A percentile compares a stretch with the other conserved stretches of the same genome.
Conservation (phyloP, 2,797 vertebrate species). For the Martes flavigula region DNA sequence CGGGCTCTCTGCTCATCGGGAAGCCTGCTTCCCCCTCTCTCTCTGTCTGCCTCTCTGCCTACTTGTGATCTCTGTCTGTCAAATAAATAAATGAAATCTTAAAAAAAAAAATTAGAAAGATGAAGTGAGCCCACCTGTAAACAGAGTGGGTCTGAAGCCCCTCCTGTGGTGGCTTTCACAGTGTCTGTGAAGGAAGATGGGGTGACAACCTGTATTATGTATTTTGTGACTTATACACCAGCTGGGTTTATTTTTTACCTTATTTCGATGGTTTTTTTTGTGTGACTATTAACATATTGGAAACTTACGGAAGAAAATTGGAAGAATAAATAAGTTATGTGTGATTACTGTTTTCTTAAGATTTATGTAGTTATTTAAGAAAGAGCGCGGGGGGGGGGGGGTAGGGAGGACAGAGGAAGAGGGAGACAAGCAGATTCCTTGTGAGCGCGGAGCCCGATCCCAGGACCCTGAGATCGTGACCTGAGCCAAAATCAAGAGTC, state of each 20-base stretch:
- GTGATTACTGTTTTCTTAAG: not conserved
- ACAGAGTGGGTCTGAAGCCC: fast-evolving
- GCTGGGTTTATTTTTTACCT: not conserved
- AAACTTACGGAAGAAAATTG: not conserved
- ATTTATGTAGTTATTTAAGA: not conserved
- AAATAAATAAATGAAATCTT: no score
- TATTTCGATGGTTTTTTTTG: not conserved
- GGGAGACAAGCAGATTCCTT: not conserved
- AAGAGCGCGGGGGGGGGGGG: not conserved
- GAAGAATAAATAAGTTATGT: not conserved
- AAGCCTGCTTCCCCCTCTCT: no score
- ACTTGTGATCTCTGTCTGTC: no score
- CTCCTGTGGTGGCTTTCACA: not conserved
- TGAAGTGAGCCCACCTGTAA: not conserved
- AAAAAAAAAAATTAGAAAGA: not conserved
- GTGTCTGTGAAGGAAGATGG: not conserved
- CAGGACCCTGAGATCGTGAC: not conserved
- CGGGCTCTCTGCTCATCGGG: no score
- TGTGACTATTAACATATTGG: not conserved
- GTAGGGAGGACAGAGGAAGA: not conserved
- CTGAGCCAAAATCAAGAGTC: not conserved
- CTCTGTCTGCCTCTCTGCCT: no score
- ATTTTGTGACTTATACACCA: not conserved
- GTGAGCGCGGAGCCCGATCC: not conserved
- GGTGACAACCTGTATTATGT: not conserved